Evolutionary conservation across 2,797 vertebrate species (phyloP).

Genomic region (Ambastaia sidthimunki): DNA sequence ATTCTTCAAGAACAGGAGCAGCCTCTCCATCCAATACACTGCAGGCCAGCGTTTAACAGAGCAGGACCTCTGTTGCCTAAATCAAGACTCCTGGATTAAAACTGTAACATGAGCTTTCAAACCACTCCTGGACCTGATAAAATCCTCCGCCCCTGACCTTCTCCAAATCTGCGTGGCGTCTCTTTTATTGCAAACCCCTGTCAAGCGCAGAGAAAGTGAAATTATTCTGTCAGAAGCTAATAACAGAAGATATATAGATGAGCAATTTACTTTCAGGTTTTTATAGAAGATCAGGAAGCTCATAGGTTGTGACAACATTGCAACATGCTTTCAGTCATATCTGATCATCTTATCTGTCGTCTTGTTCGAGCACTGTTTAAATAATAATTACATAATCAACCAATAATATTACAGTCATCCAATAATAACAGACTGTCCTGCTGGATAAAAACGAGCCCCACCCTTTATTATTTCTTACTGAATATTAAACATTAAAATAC

Average conservation of each 20-base stretch:
- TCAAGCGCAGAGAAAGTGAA: background rate
- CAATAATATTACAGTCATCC: too few relatives aligned
- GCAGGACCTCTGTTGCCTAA: background rate
- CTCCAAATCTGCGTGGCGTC: background rate
- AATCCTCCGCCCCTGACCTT: background rate
- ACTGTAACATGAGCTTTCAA: background rate
- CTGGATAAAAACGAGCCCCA: too few relatives aligned
- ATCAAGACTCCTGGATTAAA: slow-evolving; percentile 1
- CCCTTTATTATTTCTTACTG: too few relatives aligned
- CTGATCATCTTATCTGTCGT: too few relatives aligned
- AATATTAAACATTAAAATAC: too few relatives aligned
- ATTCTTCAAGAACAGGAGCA: background rate
- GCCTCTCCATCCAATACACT: background rate
- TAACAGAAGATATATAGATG: background rate
- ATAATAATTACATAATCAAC: too few relatives aligned
- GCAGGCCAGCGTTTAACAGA: background rate
- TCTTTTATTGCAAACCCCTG: slow-evolving; percentile 23
- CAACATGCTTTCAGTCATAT: background rate
- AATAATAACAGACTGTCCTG: too few relatives aligned
- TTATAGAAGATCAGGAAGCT: background rate
- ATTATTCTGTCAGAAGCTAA: slow-evolving; percentile 4
- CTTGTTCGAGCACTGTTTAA: too few relatives aligned
- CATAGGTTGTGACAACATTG: background rate
- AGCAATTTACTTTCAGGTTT: background rate
- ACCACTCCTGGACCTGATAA: slow-evolving; percentile 2